These are phyloP conservation scores for Notospermus geniculatus DNA, from an alignment of 1,140 invertebrate species.

Conservation along the genomic window DNA sequence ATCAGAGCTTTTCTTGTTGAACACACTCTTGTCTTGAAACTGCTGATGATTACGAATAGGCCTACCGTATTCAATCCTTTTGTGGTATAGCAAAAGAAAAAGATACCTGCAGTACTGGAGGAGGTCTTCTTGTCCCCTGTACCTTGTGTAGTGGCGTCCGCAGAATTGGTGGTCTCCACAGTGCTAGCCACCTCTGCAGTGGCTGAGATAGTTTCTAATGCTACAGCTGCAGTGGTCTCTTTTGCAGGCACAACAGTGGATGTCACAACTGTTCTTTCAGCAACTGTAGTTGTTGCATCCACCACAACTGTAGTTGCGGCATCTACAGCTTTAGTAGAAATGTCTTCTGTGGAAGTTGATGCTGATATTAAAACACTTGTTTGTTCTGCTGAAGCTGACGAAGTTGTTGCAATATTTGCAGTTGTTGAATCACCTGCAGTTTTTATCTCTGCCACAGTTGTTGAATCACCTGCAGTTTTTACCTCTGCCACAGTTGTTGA, in stretches of 20 bases:
- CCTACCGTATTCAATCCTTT: too few species aligned
- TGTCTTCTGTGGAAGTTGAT: not conserved
- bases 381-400: not conserved
- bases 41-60: too few species aligned
- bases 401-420: too few species aligned
- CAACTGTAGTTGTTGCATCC: not conserved
- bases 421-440: too few species aligned
- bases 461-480: not conserved
- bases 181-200: slow-evolving; percentile 7
- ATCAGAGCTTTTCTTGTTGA: too few species aligned
- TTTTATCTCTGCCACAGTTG: too few species aligned
- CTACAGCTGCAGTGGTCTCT: not conserved
- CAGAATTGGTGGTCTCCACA: not conserved
- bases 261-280: not conserved
- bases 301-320: not conserved
- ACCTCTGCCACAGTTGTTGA: too few species aligned
- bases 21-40: too few species aligned
- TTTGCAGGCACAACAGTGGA: not conserved
- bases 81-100: too few species aligned
- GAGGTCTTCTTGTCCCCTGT: not conserved
- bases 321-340: not conserved
- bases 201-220: not conserved
- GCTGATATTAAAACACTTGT: not conserved
- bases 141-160: not conserved
- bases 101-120: not conserved